Conservation (phyloP, 2,113 vertebrate species). For the Centropus bengalensis region DNA sequence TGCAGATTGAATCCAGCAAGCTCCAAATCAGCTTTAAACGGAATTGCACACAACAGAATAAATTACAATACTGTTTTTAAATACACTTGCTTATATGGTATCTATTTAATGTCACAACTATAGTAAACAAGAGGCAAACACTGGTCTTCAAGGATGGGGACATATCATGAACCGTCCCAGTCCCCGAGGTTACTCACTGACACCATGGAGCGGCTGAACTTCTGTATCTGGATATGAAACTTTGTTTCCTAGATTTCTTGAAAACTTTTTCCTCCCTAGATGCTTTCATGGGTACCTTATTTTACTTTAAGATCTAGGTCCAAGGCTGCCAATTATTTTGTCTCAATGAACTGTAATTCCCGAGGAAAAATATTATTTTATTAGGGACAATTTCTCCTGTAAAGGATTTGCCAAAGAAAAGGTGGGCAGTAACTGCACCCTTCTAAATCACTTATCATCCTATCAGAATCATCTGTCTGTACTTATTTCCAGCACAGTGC, state of each 20-base stretch:
- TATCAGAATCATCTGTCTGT: background rate
- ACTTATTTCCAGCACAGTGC: background rate
- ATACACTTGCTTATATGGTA: background rate
- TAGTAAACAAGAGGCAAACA: background rate
- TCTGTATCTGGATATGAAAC: background rate
- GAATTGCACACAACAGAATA: background rate
- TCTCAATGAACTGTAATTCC: background rate
- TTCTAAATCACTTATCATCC: background rate
- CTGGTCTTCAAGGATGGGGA: background rate
- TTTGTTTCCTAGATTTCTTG: background rate
- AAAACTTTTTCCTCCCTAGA: background rate
- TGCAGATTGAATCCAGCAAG: background rate
- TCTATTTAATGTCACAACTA: background rate
- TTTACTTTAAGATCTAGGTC: background rate
- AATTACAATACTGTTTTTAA: background rate
- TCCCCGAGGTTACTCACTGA: rapidly evolving
- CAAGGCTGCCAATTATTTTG: background rate
- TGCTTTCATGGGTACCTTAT: background rate
- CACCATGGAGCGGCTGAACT: background rate
- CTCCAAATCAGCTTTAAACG: background rate
- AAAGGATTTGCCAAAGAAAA: background rate
- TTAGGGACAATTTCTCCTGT: background rate
- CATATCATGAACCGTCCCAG: rapidly evolving
- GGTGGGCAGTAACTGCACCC: background rate
- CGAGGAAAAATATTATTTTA: background rate